A percentile compares a stretch with the other conserved stretches of the same genome.
Conservation (phyloP, 2,113 vertebrate genomes). For the Pelvicachromis taeniatus region DNA sequence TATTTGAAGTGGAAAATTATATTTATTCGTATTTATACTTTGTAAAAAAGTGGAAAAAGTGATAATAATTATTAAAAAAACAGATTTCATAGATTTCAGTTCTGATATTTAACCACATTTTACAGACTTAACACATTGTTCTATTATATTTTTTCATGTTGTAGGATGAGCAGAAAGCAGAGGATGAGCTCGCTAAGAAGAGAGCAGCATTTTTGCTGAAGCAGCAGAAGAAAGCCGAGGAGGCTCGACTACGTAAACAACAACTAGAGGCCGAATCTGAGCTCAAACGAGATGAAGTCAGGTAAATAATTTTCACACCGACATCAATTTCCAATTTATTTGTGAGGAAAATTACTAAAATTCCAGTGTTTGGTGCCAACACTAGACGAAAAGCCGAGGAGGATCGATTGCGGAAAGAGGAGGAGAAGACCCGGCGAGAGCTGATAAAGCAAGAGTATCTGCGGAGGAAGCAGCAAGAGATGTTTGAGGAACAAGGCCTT, state of each 20-base stretch:
- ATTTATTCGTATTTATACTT: background rate
- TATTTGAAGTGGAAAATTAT: background rate
- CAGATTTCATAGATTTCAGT: background rate
- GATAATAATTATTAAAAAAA: background rate
- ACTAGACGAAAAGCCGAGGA: conserved; percentile 91
- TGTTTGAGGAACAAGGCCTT: conserved; percentile 88
- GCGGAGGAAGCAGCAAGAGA: conserved; percentile 89
- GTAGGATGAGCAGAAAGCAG: conserved; percentile 94
- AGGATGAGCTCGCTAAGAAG: conserved; percentile 93
- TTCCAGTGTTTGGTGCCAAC: background rate
- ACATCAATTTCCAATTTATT: background rate
- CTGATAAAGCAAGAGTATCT: conserved; percentile 96
- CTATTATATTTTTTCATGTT: background rate
- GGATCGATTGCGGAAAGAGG: conserved; percentile 90
- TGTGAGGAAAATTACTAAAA: background rate
- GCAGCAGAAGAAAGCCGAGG: conserved; percentile 95
- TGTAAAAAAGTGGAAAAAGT: background rate
- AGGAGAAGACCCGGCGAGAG: conserved; percentile 91
- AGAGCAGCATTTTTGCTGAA: conserved; percentile 91
- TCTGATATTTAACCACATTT: background rate
- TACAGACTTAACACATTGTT: background rate
- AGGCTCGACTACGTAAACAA: conserved; percentile 85
- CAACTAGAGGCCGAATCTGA: conserved; percentile 90
- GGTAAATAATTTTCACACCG: conserved; percentile 61
- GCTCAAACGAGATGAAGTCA: conserved; percentile 87